Percentiles rank a stretch among this genome's conserved stretches.
Evolutionary conservation across 1,140 invertebrate species (phyloP).

Genomic region (Palaemon carinicauda): DNA sequence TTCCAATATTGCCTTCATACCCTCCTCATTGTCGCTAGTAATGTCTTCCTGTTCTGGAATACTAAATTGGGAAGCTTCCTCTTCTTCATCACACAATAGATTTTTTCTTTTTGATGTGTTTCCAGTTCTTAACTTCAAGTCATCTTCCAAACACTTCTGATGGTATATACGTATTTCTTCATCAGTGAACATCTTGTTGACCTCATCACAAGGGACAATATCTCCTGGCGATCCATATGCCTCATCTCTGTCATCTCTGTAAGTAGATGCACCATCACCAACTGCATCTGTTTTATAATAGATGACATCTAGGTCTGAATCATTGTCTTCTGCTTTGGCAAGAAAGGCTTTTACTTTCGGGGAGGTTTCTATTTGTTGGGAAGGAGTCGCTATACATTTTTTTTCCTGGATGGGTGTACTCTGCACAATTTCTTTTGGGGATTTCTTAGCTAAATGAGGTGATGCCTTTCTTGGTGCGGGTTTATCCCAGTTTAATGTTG

Average conservation of each 20-base stretch:
- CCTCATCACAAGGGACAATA: constrained; percentile 36
- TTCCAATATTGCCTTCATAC: constrained; percentile 22
- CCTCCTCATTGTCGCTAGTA: not conserved
- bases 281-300: not conserved
- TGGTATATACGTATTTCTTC: constrained; percentile 23
- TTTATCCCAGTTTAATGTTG: too few species aligned
- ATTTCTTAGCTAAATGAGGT: too few species aligned
- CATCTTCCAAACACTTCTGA: not conserved
- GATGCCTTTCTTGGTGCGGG: too few species aligned
- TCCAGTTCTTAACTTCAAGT: not conserved
- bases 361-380: too few species aligned
- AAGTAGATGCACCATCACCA: not conserved
- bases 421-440: too few species aligned
- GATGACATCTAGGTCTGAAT: constrained; percentile 22
- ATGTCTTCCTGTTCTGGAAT: not conserved
- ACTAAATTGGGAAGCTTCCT: not conserved
- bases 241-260: constrained; percentile 8
- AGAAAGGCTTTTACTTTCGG: too few species aligned
- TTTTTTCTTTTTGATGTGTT: not conserved
- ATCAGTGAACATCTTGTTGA: constrained; percentile 30
- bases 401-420: too few species aligned
- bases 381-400: too few species aligned
- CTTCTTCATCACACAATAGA: not conserved
- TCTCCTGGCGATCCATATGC: not conserved
- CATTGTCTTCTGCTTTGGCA: not conserved